Evolutionary conservation across 2,113 vertebrate genomes (phyloP).

Genomic region (Columba livia): DNA sequence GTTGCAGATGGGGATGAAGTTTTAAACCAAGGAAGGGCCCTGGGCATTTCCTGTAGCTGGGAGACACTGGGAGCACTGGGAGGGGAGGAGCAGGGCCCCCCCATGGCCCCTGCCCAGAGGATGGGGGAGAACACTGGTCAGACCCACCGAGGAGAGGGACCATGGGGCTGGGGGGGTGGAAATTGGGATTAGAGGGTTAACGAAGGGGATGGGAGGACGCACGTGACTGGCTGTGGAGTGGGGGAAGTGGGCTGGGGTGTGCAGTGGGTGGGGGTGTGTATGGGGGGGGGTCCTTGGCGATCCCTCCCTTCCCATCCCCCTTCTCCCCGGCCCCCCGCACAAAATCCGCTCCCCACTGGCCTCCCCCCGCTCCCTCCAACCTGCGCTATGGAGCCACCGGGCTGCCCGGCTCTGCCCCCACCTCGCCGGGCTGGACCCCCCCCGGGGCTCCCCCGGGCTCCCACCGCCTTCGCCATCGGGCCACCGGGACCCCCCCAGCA

Average conservation of each 20-base stretch:
- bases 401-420: conserved; percentile 79
- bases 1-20: neutral
- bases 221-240: conserved; percentile 77
- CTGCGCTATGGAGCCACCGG: conserved; percentile 81
- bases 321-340: neutral
- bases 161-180: neutral
- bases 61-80: neutral
- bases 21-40: neutral
- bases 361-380: neutral
- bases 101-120: neutral
- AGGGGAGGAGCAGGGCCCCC: neutral
- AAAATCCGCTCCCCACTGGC: neutral
- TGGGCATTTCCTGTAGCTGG: neutral
- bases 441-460: conserved; percentile 54
- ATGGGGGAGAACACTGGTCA: fast-evolving
- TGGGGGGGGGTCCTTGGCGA: neutral
- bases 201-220: conserved; percentile 55
- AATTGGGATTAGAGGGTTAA: conserved; percentile 77
- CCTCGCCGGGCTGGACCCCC: conserved; percentile 44
- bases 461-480: neutral
- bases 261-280: conserved; percentile 32
- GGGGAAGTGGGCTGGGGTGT: conserved; percentile 72
- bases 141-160: neutral
- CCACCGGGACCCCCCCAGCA: conserved; percentile 61
- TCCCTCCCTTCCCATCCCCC: conserved; percentile 11